Conservation (phyloP, 2,888 invertebrate species). For the Cephus pygmeus region DNA sequence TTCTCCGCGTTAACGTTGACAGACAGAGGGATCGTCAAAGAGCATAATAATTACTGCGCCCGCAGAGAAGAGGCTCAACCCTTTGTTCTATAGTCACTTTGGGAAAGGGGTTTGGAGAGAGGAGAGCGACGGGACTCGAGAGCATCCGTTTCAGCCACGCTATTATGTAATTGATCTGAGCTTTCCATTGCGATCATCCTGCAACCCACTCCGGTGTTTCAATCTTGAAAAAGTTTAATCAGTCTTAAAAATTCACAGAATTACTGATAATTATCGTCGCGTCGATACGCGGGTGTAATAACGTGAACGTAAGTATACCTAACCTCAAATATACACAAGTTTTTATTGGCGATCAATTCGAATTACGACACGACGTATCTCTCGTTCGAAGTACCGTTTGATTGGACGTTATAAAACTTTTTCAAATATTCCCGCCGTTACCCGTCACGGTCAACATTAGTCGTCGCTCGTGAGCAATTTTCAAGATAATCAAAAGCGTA, state of each 20-base stretch:
- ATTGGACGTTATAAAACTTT: not conserved
- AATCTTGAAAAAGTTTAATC: not conserved
- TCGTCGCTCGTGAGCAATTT: not conserved
- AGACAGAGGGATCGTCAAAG: conserved; percentile 64
- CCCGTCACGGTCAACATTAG: not conserved
- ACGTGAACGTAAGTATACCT: not conserved
- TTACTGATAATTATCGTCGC: not conserved
- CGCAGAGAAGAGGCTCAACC: conserved; percentile 64
- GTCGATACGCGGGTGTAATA: not conserved
- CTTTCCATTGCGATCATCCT: conserved; percentile 50
- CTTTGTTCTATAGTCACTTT: conserved; percentile 65
- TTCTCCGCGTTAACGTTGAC: conserved; percentile 54
- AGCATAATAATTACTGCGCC: conserved; percentile 65
- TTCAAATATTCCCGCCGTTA: not conserved
- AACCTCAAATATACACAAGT: not conserved
- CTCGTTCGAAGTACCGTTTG: not conserved
- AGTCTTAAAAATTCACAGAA: not conserved
- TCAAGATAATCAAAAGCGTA: conserved; percentile 50
- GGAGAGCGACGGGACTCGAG: conserved; percentile 27
- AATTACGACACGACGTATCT: not conserved
- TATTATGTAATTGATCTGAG: conserved; percentile 61
- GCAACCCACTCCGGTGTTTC: conserved; percentile 23
- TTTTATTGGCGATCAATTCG: not conserved
- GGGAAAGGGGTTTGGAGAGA: conserved; percentile 46
- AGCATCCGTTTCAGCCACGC: conserved; percentile 58